phyloP scores from a whole-genome alignment of 2,888 invertebrate species.

The Pristionchus mayeri region DNA sequence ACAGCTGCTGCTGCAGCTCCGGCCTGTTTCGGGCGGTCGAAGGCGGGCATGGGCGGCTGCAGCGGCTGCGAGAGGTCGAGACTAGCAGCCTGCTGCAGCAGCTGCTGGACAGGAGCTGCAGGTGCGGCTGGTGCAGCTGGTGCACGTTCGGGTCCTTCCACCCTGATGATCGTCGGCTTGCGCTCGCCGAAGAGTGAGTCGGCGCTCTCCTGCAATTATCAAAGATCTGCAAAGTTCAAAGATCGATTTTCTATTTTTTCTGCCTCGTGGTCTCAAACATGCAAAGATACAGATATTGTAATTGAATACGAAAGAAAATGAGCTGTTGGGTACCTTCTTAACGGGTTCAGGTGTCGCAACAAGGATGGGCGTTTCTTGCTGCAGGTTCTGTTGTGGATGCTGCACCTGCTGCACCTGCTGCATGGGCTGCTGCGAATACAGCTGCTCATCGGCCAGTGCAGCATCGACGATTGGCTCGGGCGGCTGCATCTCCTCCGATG shows the following conservation, averaged over 20 bases:
- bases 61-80: constrained; percentile 43
- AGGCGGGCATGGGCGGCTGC: constrained; percentile 37
- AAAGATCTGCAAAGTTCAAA: neutral
- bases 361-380: constrained; percentile 38
- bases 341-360: neutral
- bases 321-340: no score
- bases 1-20: neutral
- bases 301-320: no score
- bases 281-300: no score
- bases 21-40: constrained; percentile 29
- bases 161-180: constrained; percentile 7
- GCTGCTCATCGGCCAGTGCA: no score
- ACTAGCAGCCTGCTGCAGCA: neutral
- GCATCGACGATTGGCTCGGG: neutral
- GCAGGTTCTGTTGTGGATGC: neutral
- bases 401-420: neutral
- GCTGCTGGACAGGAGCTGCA: neutral
- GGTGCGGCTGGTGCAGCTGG: neutral
- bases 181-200: constrained; percentile 7
- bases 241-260: no score
- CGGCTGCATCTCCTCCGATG: neutral
- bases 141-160: neutral
- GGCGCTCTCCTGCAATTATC: neutral
- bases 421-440: neutral
- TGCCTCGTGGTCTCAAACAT: no score